phyloP scores from a whole-genome alignment of 2,888 invertebrate genomes.

The Hyposoter didymator region DNA sequence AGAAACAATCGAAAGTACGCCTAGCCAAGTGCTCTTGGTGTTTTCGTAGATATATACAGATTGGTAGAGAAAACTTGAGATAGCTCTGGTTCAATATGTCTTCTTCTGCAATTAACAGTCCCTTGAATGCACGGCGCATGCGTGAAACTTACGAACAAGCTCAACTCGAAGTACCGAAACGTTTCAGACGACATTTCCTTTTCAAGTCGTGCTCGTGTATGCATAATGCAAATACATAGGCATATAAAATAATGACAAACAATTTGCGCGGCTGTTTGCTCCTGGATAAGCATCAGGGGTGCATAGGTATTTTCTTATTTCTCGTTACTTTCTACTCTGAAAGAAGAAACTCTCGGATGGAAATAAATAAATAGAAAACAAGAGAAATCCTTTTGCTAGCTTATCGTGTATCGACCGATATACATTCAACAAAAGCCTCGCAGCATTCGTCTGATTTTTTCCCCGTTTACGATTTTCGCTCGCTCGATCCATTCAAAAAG shows the following conservation, averaged over 20 bases:
- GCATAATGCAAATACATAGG: neutral
- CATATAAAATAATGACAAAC: neutral
- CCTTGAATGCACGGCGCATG: neutral
- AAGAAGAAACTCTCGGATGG: neutral
- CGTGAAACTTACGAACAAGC: slow-evolving; percentile 44
- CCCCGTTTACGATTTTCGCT: slow-evolving; percentile 35
- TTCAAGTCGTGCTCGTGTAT: slow-evolving; percentile 5
- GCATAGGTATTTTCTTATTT: neutral
- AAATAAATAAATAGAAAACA: slow-evolving; percentile 5
- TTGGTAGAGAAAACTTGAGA: neutral
- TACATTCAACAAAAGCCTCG: slow-evolving; percentile 44
- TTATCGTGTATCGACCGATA: slow-evolving; percentile 21
- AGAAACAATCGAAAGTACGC: neutral
- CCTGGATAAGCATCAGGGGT: neutral
- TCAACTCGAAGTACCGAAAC: neutral
- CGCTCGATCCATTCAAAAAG: slow-evolving; percentile 32
- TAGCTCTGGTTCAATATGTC: slow-evolving; percentile 10
- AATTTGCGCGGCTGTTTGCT: neutral
- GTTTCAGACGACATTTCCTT: slow-evolving; percentile 13
- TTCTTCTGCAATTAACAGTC: slow-evolving; percentile 40
- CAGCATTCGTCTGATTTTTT: slow-evolving; percentile 40
- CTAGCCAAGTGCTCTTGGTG: neutral
- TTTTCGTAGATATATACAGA: neutral
- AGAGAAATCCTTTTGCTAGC: neutral
- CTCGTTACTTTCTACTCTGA: neutral